These are phyloP conservation scores for Conchocele bisecta DNA, from an alignment of 2,888 invertebrate genomes.

Conservation along the genomic window DNA sequence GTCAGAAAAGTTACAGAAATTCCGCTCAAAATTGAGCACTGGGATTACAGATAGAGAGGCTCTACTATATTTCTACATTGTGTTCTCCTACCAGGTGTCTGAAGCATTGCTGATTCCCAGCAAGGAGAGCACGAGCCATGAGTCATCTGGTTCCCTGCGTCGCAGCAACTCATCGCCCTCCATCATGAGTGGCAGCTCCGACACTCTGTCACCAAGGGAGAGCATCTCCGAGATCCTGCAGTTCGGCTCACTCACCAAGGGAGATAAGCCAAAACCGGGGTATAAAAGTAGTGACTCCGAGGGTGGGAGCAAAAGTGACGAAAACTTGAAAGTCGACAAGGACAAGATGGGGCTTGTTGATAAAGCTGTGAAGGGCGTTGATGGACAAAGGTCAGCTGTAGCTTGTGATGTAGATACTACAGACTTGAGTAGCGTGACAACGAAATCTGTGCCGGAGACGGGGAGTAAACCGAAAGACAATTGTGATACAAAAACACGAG, in stretches of 20 bases:
- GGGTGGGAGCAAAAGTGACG: slow-evolving; percentile 5
- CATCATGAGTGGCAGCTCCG: slow-evolving; percentile 62
- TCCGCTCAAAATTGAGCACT: no score
- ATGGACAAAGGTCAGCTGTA: not conserved
- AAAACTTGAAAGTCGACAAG: slow-evolving; percentile 1
- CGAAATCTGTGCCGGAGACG: no score
- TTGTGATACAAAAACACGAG: no score
- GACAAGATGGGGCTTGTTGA: not conserved
- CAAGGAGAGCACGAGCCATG: slow-evolving; percentile 29
- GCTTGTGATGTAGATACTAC: not conserved
- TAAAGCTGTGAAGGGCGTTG: not conserved
- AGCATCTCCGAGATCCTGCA: slow-evolving; percentile 58
- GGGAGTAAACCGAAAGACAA: no score
- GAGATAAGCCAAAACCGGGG: slow-evolving; percentile 14
- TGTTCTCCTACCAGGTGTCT: slow-evolving; percentile 25
- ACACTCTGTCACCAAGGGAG: slow-evolving; percentile 58
- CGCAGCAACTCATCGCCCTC: slow-evolving; percentile 73
- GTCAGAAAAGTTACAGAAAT: no score
- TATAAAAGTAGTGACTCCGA: slow-evolving; percentile 8
- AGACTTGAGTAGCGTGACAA: no score
- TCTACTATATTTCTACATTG: no score
- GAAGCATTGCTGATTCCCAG: slow-evolving; percentile 48
- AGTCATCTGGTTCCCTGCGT: slow-evolving; percentile 34
- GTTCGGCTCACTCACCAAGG: slow-evolving; percentile 35
- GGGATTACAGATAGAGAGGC: no score